These are phyloP conservation scores for Oligia fasciuncula DNA, from an alignment of 2,888 invertebrate species.

Conservation along the genomic window DNA sequence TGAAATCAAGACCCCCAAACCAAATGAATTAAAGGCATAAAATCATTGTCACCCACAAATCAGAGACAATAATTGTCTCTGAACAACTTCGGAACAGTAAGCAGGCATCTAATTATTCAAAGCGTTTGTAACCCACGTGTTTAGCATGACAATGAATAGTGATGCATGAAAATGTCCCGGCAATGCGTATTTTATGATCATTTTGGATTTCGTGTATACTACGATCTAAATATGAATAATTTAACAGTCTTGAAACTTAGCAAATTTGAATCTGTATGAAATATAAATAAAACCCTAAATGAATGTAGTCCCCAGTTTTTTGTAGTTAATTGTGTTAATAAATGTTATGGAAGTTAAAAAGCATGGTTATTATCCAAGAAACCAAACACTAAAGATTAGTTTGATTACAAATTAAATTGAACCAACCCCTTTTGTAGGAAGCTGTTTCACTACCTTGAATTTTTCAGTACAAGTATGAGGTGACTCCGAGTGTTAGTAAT, in stretches of 20 bases:
- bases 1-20: constrained; percentile 5
- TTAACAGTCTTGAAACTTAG: not conserved
- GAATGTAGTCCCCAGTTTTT: not conserved
- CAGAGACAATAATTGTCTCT: not conserved
- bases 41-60: no score
- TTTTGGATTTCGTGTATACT: not conserved
- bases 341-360: constrained; percentile 24
- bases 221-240: not conserved
- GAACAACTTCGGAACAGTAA: constrained; percentile 5
- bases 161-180: constrained; percentile 1
- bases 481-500: constrained; percentile 72
- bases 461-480: constrained; percentile 31
- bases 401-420: constrained; percentile 16
- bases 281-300: constrained; percentile 1
- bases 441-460: constrained; percentile 40
- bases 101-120: constrained; percentile 15
- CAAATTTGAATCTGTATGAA: not conserved
- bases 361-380: constrained; percentile 3
- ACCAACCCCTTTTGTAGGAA: constrained; percentile 15
- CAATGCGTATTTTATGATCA: not conserved
- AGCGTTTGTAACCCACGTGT: constrained; percentile 9
- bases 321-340: not conserved
- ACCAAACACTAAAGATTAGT: not conserved
- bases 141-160: constrained; percentile 26
- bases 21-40: no score